Conservation (phyloP, 2,888 invertebrate genomes). For the Chironomus riparius region DNA sequence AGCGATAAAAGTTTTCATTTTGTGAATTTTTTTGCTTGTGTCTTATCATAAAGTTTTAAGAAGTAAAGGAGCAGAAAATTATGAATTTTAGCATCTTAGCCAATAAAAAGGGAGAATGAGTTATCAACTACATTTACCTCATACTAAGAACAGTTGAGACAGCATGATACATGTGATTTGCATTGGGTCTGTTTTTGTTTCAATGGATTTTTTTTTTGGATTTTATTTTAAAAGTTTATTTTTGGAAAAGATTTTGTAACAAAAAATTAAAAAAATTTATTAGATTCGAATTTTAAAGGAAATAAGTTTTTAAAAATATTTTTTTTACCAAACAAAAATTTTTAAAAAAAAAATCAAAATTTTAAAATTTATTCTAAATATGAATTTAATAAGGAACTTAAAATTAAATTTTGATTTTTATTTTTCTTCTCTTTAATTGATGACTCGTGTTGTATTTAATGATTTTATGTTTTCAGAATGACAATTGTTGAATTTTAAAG, state of each 20-base stretch:
- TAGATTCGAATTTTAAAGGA: neutral
- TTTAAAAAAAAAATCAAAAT: neutral
- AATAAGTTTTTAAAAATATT: neutral
- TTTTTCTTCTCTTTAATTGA: too few species aligned
- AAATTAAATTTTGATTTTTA: too few species aligned
- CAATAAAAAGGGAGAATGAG: constrained; percentile 17
- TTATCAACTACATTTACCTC: constrained; percentile 54
- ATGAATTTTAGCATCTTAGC: neutral
- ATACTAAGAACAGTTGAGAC: constrained; percentile 88
- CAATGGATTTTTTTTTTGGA: neutral
- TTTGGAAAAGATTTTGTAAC: neutral
- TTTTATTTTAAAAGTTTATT: neutral
- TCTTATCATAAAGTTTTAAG: neutral
- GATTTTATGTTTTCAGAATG: too few species aligned
- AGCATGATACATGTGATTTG: constrained; percentile 92
- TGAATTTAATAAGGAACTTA: too few species aligned
- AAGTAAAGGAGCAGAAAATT: too few species aligned
- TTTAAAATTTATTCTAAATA: too few species aligned
- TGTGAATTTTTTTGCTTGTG: neutral
- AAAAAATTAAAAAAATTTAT: neutral
- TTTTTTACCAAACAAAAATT: neutral
- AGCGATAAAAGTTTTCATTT: neutral
- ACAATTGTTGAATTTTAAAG: too few species aligned
- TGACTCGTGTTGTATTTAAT: too few species aligned
- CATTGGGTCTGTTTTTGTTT: constrained; percentile 27